Conservation (phyloP, 2,888 invertebrate genomes). For the Balanococcus diminutus region DNA sequence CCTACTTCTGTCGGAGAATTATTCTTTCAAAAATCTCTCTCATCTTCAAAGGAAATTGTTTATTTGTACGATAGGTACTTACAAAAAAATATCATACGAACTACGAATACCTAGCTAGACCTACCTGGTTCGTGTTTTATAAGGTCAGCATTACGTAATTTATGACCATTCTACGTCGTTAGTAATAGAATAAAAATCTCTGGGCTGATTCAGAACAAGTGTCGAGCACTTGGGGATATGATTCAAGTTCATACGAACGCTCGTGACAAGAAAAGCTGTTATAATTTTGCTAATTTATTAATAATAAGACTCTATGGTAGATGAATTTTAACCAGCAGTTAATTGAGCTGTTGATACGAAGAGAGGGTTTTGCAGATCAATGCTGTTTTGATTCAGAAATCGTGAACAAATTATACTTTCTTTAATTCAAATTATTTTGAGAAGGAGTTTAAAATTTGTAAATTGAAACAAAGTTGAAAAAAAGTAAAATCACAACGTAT, state of each 20-base stretch:
- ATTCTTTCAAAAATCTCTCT: constrained; percentile 56
- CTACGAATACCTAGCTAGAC: background rate
- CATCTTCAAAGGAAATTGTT: background rate
- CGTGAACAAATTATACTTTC: too few species aligned
- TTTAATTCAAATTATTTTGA: too few species aligned
- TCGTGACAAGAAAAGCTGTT: background rate
- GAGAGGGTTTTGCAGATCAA: background rate
- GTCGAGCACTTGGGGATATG: constrained; percentile 13
- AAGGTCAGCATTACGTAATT: background rate
- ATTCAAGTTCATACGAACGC: background rate
- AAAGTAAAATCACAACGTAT: too few species aligned
- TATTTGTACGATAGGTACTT: background rate
- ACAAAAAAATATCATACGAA: background rate
- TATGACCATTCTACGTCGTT: background rate
- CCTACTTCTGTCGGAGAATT: background rate
- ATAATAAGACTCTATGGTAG: background rate
- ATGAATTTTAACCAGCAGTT: background rate
- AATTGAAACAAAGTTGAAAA: background rate
- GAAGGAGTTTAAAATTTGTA: too few species aligned
- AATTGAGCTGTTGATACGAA: too few species aligned
- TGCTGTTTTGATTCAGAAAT: background rate
- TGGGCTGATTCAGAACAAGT: background rate
- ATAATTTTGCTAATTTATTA: background rate
- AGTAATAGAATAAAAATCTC: background rate
- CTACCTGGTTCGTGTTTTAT: background rate